Conservation (phyloP, 2,888 invertebrate species). For the Acanthosoma haemorrhoidale region DNA sequence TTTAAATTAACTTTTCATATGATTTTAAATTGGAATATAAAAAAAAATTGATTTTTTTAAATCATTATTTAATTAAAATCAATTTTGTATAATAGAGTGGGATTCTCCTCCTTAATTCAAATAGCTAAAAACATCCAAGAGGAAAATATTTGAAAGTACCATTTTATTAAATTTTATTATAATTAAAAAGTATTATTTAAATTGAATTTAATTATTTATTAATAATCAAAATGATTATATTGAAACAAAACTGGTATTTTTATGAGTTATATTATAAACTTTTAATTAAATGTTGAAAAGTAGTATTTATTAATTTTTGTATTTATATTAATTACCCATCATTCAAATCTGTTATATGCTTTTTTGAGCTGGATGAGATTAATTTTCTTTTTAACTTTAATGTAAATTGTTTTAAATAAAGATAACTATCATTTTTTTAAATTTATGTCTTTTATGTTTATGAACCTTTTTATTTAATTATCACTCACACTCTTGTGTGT, state of each 20-base stretch:
- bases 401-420: slow-evolving; percentile 14
- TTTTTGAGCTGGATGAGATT: background rate
- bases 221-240: slow-evolving; percentile 6
- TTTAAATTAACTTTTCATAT: background rate
- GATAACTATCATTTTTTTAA: slow-evolving; percentile 12
- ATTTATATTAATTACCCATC: background rate
- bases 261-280: slow-evolving; percentile 2
- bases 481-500: too few relatives aligned
- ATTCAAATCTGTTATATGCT: background rate
- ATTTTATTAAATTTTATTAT: background rate
- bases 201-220: background rate
- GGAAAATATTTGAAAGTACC: background rate
- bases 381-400: background rate
- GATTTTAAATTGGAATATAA: background rate
- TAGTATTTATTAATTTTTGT: slow-evolving; percentile 6
- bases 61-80: too few relatives aligned
- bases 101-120: too few relatives aligned
- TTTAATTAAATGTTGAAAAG: background rate
- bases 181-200: background rate
- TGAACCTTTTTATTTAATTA: background rate
- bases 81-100: too few relatives aligned
- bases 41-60: background rate
- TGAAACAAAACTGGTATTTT: background rate
- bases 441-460: too few relatives aligned
- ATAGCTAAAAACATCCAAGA: background rate